phyloP scores from a whole-genome alignment of 2,888 invertebrate genomes.

The Stenichneumon culpator region DNA sequence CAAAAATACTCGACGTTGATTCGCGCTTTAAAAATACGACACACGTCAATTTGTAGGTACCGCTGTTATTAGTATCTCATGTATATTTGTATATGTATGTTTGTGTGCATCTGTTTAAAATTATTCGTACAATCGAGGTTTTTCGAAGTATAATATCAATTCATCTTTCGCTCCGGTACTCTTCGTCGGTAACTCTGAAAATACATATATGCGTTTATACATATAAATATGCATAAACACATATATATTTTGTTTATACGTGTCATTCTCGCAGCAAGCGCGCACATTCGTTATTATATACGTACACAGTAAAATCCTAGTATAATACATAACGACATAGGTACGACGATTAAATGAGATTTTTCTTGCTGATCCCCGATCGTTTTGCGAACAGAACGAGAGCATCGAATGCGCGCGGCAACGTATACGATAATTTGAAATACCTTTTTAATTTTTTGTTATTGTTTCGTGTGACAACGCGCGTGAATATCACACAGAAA shows the following conservation, averaged over 20 bases:
- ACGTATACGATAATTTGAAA: constrained; percentile 16
- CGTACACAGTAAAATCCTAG: constrained; percentile 58
- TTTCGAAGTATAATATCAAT: constrained; percentile 32
- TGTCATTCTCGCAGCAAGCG: constrained; percentile 56
- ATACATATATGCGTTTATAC: constrained; percentile 18
- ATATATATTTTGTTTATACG: neutral
- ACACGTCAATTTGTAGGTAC: constrained; percentile 41
- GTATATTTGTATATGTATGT: constrained; percentile 41
- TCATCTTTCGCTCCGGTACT: constrained; percentile 29
- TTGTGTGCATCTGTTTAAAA: constrained; percentile 48
- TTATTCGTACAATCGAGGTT: constrained; percentile 53
- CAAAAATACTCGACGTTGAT: constrained; percentile 17
- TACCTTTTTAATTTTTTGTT: neutral
- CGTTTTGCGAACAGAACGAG: neutral
- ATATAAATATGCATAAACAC: neutral
- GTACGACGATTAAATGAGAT: constrained; percentile 46
- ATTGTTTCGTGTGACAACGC: neutral
- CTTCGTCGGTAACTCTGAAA: constrained; percentile 35
- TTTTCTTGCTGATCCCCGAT: constrained; percentile 13
- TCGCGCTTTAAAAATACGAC: constrained; percentile 46
- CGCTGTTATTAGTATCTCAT: neutral
- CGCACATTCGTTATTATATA: constrained; percentile 45
- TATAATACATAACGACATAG: constrained; percentile 58
- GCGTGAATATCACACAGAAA: neutral
- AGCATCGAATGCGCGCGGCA: constrained; percentile 14